Evolutionary conservation across 1,140 invertebrate species (phyloP), one percentile per base, ranked within the genome.

Genomic region (Hycleus phaleratus): DNA sequence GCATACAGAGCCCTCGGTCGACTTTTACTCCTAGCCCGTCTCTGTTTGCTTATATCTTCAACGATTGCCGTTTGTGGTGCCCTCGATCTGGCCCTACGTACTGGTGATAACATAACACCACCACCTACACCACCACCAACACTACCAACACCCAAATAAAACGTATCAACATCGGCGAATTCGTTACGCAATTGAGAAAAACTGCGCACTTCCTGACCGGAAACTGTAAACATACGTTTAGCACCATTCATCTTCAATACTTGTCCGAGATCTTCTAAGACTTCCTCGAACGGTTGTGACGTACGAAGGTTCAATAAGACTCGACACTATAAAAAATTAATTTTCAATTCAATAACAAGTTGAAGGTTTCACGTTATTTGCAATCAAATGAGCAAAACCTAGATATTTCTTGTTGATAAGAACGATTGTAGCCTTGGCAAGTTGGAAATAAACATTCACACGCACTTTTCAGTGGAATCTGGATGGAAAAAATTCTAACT

Each of bases 231-330:
- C 86, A 95, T 92, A 75, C 86, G 82, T 73, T 89, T 90, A 54
- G 90, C 89, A 58, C 89, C 87, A 66, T 85, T 90, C 85, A 93
- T 90, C 78, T 92, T 93, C 42, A 95, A 78, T 44, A 94, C 91
- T 78, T 94, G 89, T 58, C 91, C 91, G 65, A 95, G 80, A 77
- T 96, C 93, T 71, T 90, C 86, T 51, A 97, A 76, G n/a, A 97
- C 89, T 70, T 95, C 92, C 76, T 97, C 93, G 71, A 95, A 97
- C 2, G 90, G 91, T 71, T 95, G 92, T 7, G 89, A 87, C 1
- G 93, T 96, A 56, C 91, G 83, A 60, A 96, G 80, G 75, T 97
- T 97, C 47, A 97, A 74, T 56, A 97, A 73, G 24, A 95, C 91
- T 59, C 91, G 87, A 73, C 91, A 92, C 87, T 92, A 42, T 5